Percentiles rank a stretch among this genome's conserved stretches.
Conservation (phyloP, 2,797 vertebrate genomes). For the Netta rufina region DNA sequence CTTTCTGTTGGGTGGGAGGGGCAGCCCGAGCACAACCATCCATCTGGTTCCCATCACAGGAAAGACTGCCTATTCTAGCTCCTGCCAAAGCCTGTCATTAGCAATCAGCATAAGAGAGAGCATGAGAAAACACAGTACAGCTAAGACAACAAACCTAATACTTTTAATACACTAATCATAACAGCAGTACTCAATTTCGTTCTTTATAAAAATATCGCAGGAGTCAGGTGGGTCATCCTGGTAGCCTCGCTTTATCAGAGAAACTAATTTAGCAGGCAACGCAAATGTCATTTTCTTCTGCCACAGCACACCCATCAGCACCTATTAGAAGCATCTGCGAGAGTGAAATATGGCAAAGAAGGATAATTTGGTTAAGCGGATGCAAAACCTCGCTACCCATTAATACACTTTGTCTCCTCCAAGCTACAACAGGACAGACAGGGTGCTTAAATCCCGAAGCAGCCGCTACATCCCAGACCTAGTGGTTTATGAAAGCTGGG, state of each 20-base stretch:
- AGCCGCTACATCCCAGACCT: background rate
- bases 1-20: background rate
- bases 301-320: background rate
- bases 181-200: constrained; percentile 20
- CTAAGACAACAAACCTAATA: constrained; percentile 57
- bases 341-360: background rate
- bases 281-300: constrained; percentile 32
- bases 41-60: constrained; percentile 59
- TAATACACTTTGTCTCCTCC: background rate
- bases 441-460: background rate
- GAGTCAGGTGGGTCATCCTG: constrained; percentile 12
- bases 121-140: constrained; percentile 43
- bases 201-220: background rate
- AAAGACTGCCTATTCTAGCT: background rate
- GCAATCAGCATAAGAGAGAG: constrained; percentile 1
- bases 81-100: constrained; percentile 55
- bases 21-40: constrained; percentile 6
- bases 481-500: background rate
- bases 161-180: constrained; percentile 34
- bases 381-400: background rate
- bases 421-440: background rate
- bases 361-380: background rate
- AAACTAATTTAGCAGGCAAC: constrained; percentile 11
- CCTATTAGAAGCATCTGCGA: background rate
- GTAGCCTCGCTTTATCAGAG: constrained; percentile 42